These are phyloP conservation scores for Polyodon spathula DNA, from an alignment of 2,113 vertebrate genomes.

Conservation along the genomic window DNA sequence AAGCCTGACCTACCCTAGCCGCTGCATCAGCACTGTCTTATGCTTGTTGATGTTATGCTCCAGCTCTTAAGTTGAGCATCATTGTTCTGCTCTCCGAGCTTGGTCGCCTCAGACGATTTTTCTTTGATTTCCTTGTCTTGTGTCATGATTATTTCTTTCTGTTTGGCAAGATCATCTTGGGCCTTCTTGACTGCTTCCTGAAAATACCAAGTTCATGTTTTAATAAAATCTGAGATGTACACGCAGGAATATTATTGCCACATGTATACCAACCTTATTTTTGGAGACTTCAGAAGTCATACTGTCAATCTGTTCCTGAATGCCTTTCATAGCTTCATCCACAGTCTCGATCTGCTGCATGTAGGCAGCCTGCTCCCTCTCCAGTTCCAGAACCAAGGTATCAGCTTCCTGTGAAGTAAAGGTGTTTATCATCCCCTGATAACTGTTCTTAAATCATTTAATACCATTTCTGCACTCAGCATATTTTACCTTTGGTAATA, in stretches of 20 bases:
- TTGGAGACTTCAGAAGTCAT: constrained; percentile 61
- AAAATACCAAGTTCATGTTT: constrained; percentile 5
- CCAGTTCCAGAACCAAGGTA: constrained; percentile 71
- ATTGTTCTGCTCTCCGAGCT: constrained; percentile 66
- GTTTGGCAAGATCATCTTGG: constrained; percentile 67
- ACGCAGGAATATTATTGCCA: background rate
- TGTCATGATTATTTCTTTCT: constrained; percentile 68
- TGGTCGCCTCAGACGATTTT: constrained; percentile 59
- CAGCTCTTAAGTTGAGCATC: constrained; percentile 70
- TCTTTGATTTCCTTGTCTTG: constrained; percentile 72
- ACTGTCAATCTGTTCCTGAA: constrained; percentile 63
- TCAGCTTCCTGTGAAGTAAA: constrained; percentile 76
- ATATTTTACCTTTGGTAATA: too few relatives aligned
- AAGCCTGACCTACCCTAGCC: constrained; percentile 64
- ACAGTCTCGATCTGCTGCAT: constrained; percentile 71
- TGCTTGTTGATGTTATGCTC: constrained; percentile 75
- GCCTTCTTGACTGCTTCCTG: constrained; percentile 72
- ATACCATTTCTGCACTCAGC: too few relatives aligned
- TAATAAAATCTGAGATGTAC: too few relatives aligned
- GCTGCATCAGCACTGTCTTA: constrained; percentile 69
- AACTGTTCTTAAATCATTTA: too few relatives aligned
- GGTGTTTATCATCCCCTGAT: too few relatives aligned
- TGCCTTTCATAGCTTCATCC: constrained; percentile 63
- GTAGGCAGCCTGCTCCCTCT: constrained; percentile 67
- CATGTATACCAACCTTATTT: constrained; percentile 60